phyloP scores from a whole-genome alignment of 1,140 invertebrate genomes.

The Hermatobates lingyangjiaoensis region DNA sequence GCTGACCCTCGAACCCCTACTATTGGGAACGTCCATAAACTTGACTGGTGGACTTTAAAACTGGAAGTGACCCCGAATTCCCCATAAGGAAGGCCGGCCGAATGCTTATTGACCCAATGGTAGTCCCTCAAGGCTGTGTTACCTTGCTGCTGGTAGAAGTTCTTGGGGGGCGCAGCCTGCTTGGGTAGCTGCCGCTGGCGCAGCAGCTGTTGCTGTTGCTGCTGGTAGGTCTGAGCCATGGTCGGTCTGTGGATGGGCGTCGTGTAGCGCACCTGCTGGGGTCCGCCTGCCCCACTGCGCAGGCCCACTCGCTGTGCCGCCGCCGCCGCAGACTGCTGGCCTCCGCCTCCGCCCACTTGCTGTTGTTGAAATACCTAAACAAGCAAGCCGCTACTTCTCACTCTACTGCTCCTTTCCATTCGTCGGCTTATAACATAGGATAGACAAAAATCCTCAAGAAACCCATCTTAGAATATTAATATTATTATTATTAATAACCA shows the following conservation, averaged over 20 bases:
- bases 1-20: neutral
- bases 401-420: neutral
- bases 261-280: neutral
- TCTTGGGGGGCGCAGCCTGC: neutral
- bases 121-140: neutral
- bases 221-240: neutral
- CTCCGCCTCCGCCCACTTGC: no score
- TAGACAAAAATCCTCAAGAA: neutral
- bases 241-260: neutral
- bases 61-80: neutral
- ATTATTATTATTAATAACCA: no score
- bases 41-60: neutral
- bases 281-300: neutral
- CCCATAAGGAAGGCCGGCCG: neutral
- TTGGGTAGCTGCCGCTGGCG: neutral
- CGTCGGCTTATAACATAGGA: neutral
- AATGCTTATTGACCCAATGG: no score
- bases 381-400: neutral
- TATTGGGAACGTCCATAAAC: neutral
- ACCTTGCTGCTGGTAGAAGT: neutral
- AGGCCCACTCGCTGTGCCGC: no score
- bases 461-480: no score
- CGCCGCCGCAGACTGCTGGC: no score
- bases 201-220: neutral
- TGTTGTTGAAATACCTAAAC: neutral